A percentile compares a stretch with the other conserved stretches of the same genome.
Conservation (phyloP, 2,797 vertebrate species). For the Enteromius viviparus region DNA sequence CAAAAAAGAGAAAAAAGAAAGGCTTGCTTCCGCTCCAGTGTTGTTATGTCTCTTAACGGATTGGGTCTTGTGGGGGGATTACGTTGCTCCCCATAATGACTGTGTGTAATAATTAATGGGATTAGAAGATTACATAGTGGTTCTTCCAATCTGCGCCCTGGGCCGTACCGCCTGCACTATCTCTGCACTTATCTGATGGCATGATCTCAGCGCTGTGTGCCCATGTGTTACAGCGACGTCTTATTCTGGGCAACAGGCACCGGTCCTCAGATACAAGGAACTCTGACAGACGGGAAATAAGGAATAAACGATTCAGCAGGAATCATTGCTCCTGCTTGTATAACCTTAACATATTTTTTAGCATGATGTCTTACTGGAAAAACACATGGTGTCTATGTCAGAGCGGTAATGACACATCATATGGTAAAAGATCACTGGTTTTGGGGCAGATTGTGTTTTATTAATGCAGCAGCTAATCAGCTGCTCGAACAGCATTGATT, state of each 20-base stretch:
- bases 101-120: slow-evolving; percentile 66
- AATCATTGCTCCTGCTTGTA: not conserved
- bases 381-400: not conserved
- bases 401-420: not conserved
- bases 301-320: not conserved
- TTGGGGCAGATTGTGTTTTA: not conserved
- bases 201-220: slow-evolving; percentile 35
- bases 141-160: slow-evolving; percentile 50
- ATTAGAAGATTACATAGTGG: slow-evolving; percentile 63
- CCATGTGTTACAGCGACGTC: slow-evolving; percentile 17
- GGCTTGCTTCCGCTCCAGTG: slow-evolving; percentile 5
- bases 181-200: slow-evolving; percentile 51
- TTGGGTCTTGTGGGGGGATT: slow-evolving; percentile 53
- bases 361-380: not conserved
- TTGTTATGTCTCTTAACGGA: slow-evolving; percentile 44
- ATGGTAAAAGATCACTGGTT: not conserved
- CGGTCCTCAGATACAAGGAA: not conserved
- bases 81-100: slow-evolving; percentile 48
- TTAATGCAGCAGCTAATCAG: not conserved
- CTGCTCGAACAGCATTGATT: not conserved
- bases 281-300: not conserved
- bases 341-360: not conserved
- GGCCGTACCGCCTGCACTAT: slow-evolving; percentile 51
- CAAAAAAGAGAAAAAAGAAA: not conserved
- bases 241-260: slow-evolving; percentile 15